Conservation (phyloP, 2,113 vertebrate genomes). For the Chitala chitala region DNA sequence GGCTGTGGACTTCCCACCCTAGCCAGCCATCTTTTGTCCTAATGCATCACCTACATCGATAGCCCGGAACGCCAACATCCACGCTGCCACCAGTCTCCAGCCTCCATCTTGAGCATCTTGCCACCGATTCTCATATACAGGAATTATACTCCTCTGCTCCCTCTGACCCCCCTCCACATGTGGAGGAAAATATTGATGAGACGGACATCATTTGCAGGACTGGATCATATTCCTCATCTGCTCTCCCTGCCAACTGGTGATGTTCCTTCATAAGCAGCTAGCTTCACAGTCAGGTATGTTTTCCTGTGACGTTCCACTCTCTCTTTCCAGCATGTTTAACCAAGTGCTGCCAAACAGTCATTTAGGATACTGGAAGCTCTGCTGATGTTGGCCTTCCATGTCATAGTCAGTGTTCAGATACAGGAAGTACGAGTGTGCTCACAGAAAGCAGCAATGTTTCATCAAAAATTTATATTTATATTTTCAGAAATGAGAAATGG, state of each 20-base stretch:
- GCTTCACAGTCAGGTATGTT: conserved; percentile 34
- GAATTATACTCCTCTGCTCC: too few species aligned
- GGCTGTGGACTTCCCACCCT: too few species aligned
- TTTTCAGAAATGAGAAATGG: conserved; percentile 26
- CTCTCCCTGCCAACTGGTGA: conserved; percentile 43
- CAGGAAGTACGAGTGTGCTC: too few species aligned
- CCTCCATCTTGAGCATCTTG: too few species aligned
- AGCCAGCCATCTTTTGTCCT: too few species aligned
- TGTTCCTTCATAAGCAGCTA: conserved; percentile 36
- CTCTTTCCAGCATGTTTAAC: conserved; percentile 26
- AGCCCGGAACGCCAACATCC: too few species aligned
- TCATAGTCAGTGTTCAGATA: too few species aligned
- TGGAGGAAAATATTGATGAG: conserved; percentile 58
- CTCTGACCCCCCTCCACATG: conserved; percentile 41
- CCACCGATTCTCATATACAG: too few species aligned
- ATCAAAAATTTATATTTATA: too few species aligned
- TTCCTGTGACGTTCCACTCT: conserved; percentile 33
- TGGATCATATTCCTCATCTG: conserved; percentile 44
- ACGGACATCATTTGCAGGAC: conserved; percentile 68
- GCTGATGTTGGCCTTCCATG: neutral
- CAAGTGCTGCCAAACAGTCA: conserved; percentile 14
- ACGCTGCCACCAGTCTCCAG: too few species aligned
- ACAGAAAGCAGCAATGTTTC: too few species aligned
- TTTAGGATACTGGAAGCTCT: neutral
- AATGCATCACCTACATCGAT: too few species aligned